Evolutionary conservation across 1,140 invertebrate species (phyloP), one percentile per base, ranked within the genome.

Genomic region (Drosophila watanabei): DNA sequence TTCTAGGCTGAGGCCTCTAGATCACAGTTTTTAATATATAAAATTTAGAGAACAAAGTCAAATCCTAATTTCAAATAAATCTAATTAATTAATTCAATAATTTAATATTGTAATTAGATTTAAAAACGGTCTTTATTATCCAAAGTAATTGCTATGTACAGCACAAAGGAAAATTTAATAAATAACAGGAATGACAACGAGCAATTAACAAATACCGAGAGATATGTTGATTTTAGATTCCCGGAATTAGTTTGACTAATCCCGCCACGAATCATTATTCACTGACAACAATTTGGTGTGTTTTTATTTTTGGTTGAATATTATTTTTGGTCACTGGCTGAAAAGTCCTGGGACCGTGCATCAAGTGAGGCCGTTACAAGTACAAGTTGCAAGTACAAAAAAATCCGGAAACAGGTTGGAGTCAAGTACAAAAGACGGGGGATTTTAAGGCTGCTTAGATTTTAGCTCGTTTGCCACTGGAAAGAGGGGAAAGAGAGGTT

Each of bases 391-490:
- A 43, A 7, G n/a, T 41, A 61, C n/a, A 63, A 24, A 69, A 51
- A 32, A 49, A 69, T 56, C 41, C 33, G 63, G 20, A 46, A 32
- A 70, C 24, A 18, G 11, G 8, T 33, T 52, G 20, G n/a, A 24
- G 20, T 43, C 43, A 32, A 69, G 39, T 71, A 71, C 48, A 71
- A 71, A 71, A 71, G 37, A 69, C 63, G 39, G 63, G 32, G 33
- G 18, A 57, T 41, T 69, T 37, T 18, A 54, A 35, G 61, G 61
- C 30, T 24, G 28, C n/a, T 33, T 20, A 16, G 18, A 30, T 20
- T 2, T 69, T 71, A 71, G 63, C 68, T 71, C 33, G 68, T 57
- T 56, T 69, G 68, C 68, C 68, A 71, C 68, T 71, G 63, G 1
- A 33, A 33, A 71, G 68, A 4, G 14, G 45, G 1, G n/a, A n/a